Evolutionary conservation across 2,888 invertebrate genomes (phyloP).

Genomic region (Harpagoxenus sublaevis): DNA sequence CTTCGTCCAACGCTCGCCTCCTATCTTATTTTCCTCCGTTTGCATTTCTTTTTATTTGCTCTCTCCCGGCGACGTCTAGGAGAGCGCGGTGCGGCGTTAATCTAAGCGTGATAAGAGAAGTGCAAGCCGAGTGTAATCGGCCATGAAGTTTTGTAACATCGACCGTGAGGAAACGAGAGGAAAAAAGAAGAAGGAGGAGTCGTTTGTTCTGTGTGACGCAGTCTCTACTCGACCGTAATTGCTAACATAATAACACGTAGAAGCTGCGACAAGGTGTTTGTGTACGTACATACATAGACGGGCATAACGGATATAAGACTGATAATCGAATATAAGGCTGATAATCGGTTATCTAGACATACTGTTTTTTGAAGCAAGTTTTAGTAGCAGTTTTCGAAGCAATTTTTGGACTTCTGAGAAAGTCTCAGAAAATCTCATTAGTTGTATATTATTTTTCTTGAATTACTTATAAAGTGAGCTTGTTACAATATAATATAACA

Average conservation of each 20-base stretch:
- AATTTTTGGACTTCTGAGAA: background rate
- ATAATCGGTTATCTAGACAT: background rate
- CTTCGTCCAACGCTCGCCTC: slow-evolving; percentile 4
- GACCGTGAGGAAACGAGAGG: background rate
- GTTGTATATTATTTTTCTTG: background rate
- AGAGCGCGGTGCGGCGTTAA: slow-evolving; percentile 21
- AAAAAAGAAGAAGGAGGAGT: background rate
- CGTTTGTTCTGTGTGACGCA: slow-evolving; percentile 25
- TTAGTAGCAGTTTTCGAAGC: background rate
- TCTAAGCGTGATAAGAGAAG: slow-evolving; percentile 25
- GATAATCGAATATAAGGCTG: background rate
- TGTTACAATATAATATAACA: background rate
- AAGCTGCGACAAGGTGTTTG: background rate
- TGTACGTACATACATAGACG: background rate
- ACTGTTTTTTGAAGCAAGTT: background rate
- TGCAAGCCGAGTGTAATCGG: slow-evolving; percentile 20
- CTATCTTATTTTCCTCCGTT: slow-evolving; percentile 38
- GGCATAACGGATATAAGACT: background rate
- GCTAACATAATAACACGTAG: background rate
- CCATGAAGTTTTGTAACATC: slow-evolving; percentile 29
- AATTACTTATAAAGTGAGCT: background rate
- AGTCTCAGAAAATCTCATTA: background rate
- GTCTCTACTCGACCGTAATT: slow-evolving; percentile 8
- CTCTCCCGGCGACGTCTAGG: background rate
- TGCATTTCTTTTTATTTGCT: slow-evolving; percentile 23